These are phyloP conservation scores for Sciurus vulgaris DNA, from an alignment of 2,797 vertebrate species.

Conservation along the genomic window DNA sequence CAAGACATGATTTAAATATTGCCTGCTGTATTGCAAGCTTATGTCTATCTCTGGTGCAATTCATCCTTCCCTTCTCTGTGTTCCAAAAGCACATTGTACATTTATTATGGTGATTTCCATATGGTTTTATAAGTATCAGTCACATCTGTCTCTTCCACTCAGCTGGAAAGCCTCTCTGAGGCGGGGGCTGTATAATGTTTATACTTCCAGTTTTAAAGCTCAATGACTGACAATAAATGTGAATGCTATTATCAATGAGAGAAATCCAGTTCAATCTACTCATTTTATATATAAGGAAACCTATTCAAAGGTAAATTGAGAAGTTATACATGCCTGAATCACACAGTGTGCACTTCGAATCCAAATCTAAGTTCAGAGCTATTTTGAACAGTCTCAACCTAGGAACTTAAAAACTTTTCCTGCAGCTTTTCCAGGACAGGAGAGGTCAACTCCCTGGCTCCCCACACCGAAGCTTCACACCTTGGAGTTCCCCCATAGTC, in stretches of 20 bases:
- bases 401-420: neutral
- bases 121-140: slow-evolving; percentile 25
- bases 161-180: slow-evolving; percentile 16
- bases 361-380: neutral
- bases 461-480: fast-evolving
- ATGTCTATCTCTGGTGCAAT: neutral
- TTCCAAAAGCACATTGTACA: slow-evolving; percentile 7
- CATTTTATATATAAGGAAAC: slow-evolving; percentile 18
- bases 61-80: neutral
- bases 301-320: neutral
- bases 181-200: neutral
- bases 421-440: neutral
- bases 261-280: slow-evolving; percentile 23
- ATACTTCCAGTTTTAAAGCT: neutral
- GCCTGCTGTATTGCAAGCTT: neutral
- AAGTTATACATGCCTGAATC: neutral
- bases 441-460: neutral
- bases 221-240: neutral
- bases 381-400: neutral
- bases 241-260: neutral
- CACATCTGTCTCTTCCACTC: slow-evolving; percentile 50
- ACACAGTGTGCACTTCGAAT: neutral
- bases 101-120: slow-evolving; percentile 43
- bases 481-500: neutral
- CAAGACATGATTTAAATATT: slow-evolving; percentile 38